Percentiles rank a stretch among this genome's conserved stretches.
Evolutionary conservation across 2,113 vertebrate species (phyloP).

Genomic region (Pterocles burchelli): DNA sequence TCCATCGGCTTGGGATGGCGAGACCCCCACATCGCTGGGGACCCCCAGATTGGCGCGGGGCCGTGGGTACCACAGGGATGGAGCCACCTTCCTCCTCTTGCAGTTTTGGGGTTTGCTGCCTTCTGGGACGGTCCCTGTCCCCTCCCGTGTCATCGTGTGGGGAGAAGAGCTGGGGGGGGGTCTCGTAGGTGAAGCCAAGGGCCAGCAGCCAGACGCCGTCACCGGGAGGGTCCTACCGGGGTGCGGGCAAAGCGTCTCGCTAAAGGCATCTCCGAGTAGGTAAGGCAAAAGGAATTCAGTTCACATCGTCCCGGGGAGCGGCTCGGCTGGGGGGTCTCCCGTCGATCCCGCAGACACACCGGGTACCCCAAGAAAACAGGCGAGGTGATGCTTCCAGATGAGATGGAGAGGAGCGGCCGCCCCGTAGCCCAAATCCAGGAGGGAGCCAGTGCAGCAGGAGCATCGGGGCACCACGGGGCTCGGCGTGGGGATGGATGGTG

Average conservation of each 20-base stretch:
- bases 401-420: background rate
- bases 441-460: background rate
- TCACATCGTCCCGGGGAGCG: background rate
- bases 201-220: background rate
- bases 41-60: too few species aligned
- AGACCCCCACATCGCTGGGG: too few species aligned
- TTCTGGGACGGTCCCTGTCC: background rate
- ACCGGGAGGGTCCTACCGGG: background rate
- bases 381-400: fast-evolving
- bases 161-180: too few species aligned
- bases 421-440: background rate
- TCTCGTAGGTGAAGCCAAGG: background rate
- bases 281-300: slow-evolving; percentile 51
- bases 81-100: background rate
- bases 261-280: slow-evolving; percentile 44
- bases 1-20: too few species aligned
- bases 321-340: background rate
- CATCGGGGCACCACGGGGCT: background rate
- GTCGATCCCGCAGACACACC: background rate
- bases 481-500: fast-evolving
- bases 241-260: slow-evolving; percentile 2
- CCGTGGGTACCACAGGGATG: fast-evolving
- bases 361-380: background rate
- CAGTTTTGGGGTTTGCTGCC: background rate
- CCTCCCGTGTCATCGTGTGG: background rate